phyloP scores from a whole-genome alignment of 2,888 invertebrate species.

The Ischnura elegans region DNA sequence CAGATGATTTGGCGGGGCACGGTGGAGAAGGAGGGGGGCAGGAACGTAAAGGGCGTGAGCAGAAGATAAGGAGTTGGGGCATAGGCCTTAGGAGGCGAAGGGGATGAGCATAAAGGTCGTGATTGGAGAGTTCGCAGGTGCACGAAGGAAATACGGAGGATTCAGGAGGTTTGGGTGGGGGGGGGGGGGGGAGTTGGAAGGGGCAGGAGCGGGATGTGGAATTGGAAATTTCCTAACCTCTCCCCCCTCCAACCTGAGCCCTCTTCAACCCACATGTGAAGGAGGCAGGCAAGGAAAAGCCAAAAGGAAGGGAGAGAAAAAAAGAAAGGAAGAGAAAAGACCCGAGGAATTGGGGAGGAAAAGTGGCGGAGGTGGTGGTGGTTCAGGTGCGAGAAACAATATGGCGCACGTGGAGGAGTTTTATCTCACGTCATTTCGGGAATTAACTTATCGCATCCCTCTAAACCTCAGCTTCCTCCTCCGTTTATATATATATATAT shows the following conservation, averaged over 20 bases:
- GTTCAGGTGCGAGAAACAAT: slow-evolving; percentile 35
- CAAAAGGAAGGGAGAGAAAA: neutral
- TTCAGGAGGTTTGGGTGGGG: neutral
- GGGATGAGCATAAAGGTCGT: slow-evolving; percentile 23
- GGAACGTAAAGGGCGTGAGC: neutral
- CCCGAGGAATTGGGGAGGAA: neutral
- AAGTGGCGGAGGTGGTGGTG: too few relatives aligned
- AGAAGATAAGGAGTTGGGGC: neutral
- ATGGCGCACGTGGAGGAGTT: slow-evolving; percentile 16
- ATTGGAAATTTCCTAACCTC: neutral
- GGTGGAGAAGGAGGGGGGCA: neutral
- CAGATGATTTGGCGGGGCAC: neutral
- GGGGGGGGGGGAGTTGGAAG: neutral
- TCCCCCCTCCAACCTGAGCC: neutral
- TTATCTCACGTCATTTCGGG: slow-evolving; percentile 31
- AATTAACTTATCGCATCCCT: slow-evolving; percentile 27
- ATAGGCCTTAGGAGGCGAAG: neutral
- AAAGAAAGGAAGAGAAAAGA: neutral
- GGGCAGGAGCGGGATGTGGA: slow-evolving; percentile 2
- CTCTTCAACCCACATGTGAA: neutral
- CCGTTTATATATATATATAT: too few relatives aligned
- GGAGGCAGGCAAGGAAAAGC: neutral
- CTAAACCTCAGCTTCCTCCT: neutral
- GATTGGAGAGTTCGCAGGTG: slow-evolving; percentile 38
- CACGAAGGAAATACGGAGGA: slow-evolving; percentile 23